Percentiles rank a stretch among this genome's conserved stretches.
These are phyloP conservation scores for Aulostomus chinensis DNA, from an alignment of 2,797 vertebrate species.

Conservation along the genomic window DNA sequence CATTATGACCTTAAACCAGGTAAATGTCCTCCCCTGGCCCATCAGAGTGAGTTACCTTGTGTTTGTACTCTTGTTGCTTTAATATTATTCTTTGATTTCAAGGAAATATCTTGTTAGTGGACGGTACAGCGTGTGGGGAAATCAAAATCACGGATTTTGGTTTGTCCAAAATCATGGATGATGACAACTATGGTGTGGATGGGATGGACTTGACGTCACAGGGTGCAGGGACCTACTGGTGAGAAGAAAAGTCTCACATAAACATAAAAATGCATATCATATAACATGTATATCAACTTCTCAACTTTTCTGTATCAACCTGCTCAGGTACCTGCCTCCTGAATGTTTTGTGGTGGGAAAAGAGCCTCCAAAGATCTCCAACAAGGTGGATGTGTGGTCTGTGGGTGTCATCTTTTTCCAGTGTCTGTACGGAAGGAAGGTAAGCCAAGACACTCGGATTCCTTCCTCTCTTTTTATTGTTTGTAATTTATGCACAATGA, in stretches of 20 bases:
- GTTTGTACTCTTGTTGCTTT: neutral
- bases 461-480: neutral
- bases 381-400: slow-evolving; percentile 99
- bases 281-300: too few relatives aligned
- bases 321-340: slow-evolving; percentile 93
- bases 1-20: slow-evolving; percentile 99
- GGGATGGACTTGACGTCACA: slow-evolving; percentile 99
- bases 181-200: slow-evolving; percentile 97
- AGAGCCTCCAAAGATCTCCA: slow-evolving; percentile 99
- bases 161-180: slow-evolving; percentile 99
- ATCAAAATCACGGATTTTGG: slow-evolving; percentile 99
- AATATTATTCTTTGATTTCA: slow-evolving; percentile 7
- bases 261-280: neutral
- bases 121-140: slow-evolving; percentile 98
- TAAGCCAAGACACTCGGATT: slow-evolving; percentile 55
- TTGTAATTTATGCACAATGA: neutral
- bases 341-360: slow-evolving; percentile 99
- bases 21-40: slow-evolving; percentile 38
- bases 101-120: slow-evolving; percentile 98
- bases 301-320: neutral
- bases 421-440: slow-evolving; percentile 99
- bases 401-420: slow-evolving; percentile 99
- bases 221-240: slow-evolving; percentile 99
- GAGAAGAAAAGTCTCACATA: slow-evolving; percentile 37
- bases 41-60: too few relatives aligned